Conservation (phyloP, 2,888 invertebrate species). For the Lasioglossum oenotherae region DNA sequence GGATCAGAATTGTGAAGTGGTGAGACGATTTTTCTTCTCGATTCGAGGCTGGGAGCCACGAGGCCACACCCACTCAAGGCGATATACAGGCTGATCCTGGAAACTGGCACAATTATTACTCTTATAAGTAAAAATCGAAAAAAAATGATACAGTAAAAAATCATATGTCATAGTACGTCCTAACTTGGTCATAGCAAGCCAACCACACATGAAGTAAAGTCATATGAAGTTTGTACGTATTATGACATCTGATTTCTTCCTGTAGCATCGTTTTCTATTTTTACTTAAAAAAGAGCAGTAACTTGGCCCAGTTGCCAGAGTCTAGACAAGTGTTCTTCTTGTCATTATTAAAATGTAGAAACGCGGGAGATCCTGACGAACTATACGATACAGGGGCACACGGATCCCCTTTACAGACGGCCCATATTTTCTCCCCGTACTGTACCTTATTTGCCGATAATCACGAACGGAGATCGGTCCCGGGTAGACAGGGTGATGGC, state of each 20-base stretch:
- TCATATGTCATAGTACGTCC: too few species aligned
- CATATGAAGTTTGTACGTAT: too few species aligned
- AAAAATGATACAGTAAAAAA: too few species aligned
- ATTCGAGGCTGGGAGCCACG: background rate
- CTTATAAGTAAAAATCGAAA: too few species aligned
- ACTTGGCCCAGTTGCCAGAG: too few species aligned
- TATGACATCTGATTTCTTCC: too few species aligned
- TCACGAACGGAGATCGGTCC: slow-evolving; percentile 79
- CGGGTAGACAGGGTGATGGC: slow-evolving; percentile 80
- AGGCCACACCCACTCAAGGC: background rate
- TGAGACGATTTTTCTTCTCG: background rate
- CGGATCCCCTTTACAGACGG: background rate
- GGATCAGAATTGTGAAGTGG: background rate
- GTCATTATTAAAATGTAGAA: background rate
- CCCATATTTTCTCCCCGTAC: slow-evolving; percentile 73
- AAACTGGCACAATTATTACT: too few species aligned
- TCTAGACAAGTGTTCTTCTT: background rate
- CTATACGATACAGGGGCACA: background rate
- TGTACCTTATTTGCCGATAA: slow-evolving; percentile 84
- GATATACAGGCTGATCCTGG: background rate
- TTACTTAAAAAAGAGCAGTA: too few species aligned
- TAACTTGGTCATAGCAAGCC: too few species aligned
- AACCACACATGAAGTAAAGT: too few species aligned
- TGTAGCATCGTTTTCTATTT: too few species aligned
- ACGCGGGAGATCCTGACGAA: background rate